phyloP scores from a whole-genome alignment of 1,140 invertebrate species.

The Caenorhabditis tropicalis region DNA sequence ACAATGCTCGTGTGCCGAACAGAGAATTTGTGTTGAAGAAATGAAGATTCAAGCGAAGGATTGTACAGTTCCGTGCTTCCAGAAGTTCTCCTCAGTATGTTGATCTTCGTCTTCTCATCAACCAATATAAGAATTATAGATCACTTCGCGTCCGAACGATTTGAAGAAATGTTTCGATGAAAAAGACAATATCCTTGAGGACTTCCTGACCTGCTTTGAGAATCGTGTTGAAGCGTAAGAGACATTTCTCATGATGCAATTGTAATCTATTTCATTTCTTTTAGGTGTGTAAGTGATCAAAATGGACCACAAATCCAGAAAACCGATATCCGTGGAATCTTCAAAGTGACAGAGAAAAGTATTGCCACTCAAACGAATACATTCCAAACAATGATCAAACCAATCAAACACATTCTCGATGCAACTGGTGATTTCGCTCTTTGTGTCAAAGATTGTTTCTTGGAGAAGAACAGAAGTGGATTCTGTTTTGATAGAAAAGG shows the following conservation, averaged over 20 bases:
- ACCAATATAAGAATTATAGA: conserved; percentile 34
- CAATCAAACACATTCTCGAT: conserved; percentile 56
- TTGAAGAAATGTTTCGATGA: conserved; percentile 55
- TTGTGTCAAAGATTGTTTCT: conserved; percentile 58
- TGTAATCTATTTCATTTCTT: not conserved
- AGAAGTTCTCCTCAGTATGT: conserved; percentile 50
- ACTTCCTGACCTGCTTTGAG: conserved; percentile 58
- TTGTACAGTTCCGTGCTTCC: conserved; percentile 57
- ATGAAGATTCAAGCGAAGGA: conserved; percentile 57
- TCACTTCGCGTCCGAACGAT: conserved; percentile 53
- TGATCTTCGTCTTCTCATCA: not conserved
- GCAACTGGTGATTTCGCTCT: conserved; percentile 57
- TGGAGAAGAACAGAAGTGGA: conserved; percentile 55
- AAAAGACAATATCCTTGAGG: conserved; percentile 56
- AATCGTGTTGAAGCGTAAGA: conserved; percentile 56
- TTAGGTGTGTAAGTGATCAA: conserved; percentile 49
- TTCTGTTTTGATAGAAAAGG: conserved; percentile 58
- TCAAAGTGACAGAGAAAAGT: conserved; percentile 45
- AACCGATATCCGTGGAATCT: conserved; percentile 50
- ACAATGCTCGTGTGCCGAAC: conserved; percentile 57
- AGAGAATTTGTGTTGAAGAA: conserved; percentile 54
- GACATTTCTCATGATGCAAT: not conserved
- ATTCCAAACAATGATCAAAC: conserved; percentile 50
- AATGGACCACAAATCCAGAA: conserved; percentile 56
- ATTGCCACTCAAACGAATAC: conserved; percentile 49